Conservation (phyloP, 2,113 vertebrate genomes). For the Kobus ellipsiprymnus region DNA sequence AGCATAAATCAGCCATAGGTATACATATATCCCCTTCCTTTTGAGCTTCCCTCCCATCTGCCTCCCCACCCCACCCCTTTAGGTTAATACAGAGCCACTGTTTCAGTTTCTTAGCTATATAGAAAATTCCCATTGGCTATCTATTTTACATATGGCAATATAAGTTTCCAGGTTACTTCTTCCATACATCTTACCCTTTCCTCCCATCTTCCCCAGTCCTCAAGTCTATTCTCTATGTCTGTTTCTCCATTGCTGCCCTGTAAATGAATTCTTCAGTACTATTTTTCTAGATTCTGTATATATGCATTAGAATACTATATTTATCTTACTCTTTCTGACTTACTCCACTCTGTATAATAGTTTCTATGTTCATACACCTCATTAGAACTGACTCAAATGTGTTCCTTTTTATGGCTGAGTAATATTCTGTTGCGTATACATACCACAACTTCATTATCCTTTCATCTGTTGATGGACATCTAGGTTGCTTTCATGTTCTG, state of each 20-base stretch:
- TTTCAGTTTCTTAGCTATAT: background rate
- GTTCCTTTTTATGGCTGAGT: background rate
- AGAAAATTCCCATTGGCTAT: background rate
- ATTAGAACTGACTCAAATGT: background rate
- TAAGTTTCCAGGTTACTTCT: background rate
- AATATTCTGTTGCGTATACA: background rate
- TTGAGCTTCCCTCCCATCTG: background rate
- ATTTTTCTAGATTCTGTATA: background rate
- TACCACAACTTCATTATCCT: background rate
- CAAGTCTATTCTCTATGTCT: background rate
- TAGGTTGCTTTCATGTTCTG: background rate
- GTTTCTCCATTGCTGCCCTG: background rate
- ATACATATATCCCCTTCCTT: background rate
- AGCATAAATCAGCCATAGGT: background rate
- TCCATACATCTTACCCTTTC: background rate
- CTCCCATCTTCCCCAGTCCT: rapidly evolving
- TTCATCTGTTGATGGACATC: background rate
- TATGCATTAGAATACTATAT: background rate
- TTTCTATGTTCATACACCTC: background rate
- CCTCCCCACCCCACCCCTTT: background rate
- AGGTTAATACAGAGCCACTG: background rate
- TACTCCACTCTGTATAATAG: background rate
- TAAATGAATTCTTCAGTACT: background rate
- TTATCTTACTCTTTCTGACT: background rate
- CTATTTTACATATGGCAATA: background rate